These are phyloP conservation scores for Periparus ater DNA, from an alignment of 2,797 vertebrate species.

Conservation along the genomic window DNA sequence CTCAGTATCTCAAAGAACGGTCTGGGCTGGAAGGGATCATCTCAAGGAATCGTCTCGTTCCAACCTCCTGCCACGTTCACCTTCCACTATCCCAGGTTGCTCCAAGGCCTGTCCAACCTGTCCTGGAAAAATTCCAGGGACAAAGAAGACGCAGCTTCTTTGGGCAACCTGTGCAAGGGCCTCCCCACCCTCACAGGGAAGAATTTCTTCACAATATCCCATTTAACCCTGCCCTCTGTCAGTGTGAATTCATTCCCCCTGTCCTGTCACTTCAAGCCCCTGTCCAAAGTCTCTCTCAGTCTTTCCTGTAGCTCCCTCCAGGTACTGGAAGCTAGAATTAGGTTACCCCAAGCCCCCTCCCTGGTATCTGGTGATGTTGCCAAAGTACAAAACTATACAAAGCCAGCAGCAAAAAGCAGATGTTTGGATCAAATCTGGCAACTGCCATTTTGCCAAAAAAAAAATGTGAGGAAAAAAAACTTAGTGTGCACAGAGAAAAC, in stretches of 20 bases:
- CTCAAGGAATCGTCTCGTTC: neutral
- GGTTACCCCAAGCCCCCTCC: neutral
- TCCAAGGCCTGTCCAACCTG: neutral
- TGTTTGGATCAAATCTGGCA: neutral
- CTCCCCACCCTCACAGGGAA: neutral
- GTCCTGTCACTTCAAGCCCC: neutral
- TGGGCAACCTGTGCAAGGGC: neutral
- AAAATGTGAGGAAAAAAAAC: neutral
- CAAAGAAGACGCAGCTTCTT: neutral
- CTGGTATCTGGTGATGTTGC: neutral
- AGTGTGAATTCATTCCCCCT: neutral
- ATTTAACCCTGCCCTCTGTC: neutral
- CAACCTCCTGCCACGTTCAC: neutral
- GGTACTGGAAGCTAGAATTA: neutral
- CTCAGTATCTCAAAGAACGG: neutral
- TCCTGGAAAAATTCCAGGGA: neutral
- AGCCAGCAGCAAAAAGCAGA: neutral
- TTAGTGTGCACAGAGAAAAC: neutral
- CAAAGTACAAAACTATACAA: neutral
- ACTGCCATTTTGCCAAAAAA: neutral
- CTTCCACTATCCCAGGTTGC: neutral
- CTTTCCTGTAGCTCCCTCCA: neutral
- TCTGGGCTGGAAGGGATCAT: neutral
- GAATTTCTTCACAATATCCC: neutral
- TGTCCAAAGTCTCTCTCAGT: neutral